Percentiles rank a stretch among this genome's conserved stretches.
Evolutionary conservation across 2,888 invertebrate genomes (phyloP).

Genomic region (Portevinia maculata): DNA sequence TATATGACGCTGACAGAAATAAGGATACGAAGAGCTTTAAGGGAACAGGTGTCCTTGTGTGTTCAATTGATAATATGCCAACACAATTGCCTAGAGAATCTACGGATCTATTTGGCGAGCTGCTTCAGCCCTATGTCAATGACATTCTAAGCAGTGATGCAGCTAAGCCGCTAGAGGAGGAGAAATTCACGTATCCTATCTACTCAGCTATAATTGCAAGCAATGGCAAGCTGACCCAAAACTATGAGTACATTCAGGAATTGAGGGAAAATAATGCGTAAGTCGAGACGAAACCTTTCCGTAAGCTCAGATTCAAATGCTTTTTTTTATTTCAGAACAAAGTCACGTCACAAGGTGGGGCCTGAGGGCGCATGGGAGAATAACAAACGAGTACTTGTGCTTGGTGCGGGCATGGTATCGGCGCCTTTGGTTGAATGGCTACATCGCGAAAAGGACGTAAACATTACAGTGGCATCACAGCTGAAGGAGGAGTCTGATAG

Average conservation of each 20-base stretch:
- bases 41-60: constrained; percentile 98
- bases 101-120: constrained; percentile 98
- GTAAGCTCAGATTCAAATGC: not conserved
- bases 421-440: constrained; percentile 98
- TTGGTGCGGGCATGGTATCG: constrained; percentile 98
- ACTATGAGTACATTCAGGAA: constrained; percentile 97
- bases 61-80: constrained; percentile 99
- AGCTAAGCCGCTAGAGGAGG: constrained; percentile 89
- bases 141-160: constrained; percentile 96
- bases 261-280: constrained; percentile 88
- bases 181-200: constrained; percentile 85
- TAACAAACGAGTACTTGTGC: constrained; percentile 90
- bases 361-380: constrained; percentile 85
- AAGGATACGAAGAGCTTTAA: constrained; percentile 98
- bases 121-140: constrained; percentile 93
- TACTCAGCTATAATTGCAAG: constrained; percentile 95
- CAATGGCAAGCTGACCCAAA: constrained; percentile 95
- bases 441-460: constrained; percentile 90
- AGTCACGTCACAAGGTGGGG: constrained; percentile 88
- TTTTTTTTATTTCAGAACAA: constrained; percentile 82
- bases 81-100: constrained; percentile 98
- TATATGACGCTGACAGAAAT: constrained; percentile 99
- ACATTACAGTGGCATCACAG: constrained; percentile 94
- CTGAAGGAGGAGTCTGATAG: constrained; percentile 94
- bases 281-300: constrained; percentile 75